Percentiles rank a stretch among this genome's conserved stretches.
Evolutionary conservation across 2,113 vertebrate genomes (phyloP).

Genomic region (Macquaria ambigua): DNA sequence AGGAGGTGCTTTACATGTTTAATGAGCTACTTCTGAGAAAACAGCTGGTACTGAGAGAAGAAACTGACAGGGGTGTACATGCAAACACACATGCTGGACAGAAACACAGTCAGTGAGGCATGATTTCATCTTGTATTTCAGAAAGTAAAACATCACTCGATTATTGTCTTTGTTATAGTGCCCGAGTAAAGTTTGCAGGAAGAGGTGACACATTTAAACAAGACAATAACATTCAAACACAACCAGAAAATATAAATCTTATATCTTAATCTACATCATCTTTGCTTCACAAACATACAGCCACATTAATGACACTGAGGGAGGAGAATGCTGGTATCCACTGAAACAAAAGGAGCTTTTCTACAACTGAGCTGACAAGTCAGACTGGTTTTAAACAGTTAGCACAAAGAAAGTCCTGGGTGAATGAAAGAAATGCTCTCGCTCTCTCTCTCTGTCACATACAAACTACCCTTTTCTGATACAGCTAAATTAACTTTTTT

Average conservation of each 20-base stretch:
- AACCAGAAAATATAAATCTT: not conserved
- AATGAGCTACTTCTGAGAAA: not conserved
- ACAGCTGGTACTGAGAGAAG: not conserved
- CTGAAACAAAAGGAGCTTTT: not conserved
- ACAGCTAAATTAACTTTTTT: not conserved
- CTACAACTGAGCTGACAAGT: constrained; percentile 28
- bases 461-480: not conserved
- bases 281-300: not conserved
- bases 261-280: not conserved
- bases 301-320: not conserved
- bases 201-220: too few relatives aligned
- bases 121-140: not conserved
- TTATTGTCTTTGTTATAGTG: not conserved
- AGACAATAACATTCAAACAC: not conserved
- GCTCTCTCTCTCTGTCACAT: not conserved
- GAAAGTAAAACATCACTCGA: too few relatives aligned
- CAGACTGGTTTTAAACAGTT: constrained; percentile 27
- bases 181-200: not conserved
- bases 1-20: not conserved
- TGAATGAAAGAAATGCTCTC: not conserved
- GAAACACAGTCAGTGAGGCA: not conserved
- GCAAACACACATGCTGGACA: not conserved
- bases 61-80: too few relatives aligned
- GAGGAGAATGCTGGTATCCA: not conserved
- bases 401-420: not conserved